Conservation (phyloP, 2,888 invertebrate species). For the Drosophila nr. fundita region DNA sequence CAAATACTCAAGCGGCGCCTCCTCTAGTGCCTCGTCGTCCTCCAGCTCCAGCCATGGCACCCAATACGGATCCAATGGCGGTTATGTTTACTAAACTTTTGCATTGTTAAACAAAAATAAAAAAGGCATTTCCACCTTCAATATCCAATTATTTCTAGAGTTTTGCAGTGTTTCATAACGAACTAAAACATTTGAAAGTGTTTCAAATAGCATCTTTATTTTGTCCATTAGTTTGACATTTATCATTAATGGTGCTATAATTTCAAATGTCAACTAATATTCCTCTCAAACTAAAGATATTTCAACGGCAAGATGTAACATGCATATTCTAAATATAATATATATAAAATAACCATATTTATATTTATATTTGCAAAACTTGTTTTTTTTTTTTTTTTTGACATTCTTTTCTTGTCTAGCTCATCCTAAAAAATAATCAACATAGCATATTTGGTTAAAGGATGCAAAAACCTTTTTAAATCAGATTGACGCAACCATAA, state of each 20-base stretch:
- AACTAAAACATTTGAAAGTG: background rate
- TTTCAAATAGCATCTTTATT: background rate
- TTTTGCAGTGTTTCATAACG: background rate
- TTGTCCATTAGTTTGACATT: background rate
- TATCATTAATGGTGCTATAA: background rate
- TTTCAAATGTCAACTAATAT: background rate
- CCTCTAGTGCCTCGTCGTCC: conserved; percentile 1
- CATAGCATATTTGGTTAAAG: background rate
- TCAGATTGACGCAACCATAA: background rate
- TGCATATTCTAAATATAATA: background rate
- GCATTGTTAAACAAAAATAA: conserved; percentile 7
- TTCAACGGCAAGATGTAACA: background rate
- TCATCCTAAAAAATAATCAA: background rate
- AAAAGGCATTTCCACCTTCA: background rate
- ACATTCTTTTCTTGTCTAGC: background rate
- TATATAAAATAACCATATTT: background rate
- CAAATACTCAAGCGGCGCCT: conserved; percentile 22
- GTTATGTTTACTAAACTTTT: conserved; percentile 78
- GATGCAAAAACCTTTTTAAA: background rate
- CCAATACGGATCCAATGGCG: conserved; percentile 82
- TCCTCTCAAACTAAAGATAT: background rate
- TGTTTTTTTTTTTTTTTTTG: background rate
- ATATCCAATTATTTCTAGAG: background rate
- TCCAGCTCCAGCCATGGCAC: conserved; percentile 64
- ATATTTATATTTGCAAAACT: background rate